phyloP scores from a whole-genome alignment of 2,888 invertebrate genomes.

The Leistus spinibarbis region DNA sequence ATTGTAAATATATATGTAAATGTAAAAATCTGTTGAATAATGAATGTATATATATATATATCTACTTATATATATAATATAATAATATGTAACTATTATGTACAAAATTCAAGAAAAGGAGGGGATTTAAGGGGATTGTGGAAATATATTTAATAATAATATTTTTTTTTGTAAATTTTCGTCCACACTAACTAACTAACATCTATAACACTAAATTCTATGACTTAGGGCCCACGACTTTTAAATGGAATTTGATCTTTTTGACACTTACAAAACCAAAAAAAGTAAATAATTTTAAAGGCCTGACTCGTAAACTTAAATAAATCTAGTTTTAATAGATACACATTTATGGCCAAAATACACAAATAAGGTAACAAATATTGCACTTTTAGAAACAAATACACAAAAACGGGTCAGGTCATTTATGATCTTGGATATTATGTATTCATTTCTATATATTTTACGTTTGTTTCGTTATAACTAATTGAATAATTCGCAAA shows the following conservation, averaged over 20 bases:
- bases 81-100: conserved; percentile 43
- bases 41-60: conserved; percentile 40
- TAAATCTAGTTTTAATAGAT: conserved; percentile 2
- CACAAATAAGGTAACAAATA: conserved; percentile 27
- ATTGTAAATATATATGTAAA: conserved; percentile 42
- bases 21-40: conserved; percentile 44
- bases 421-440: not conserved
- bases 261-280: conserved; percentile 30
- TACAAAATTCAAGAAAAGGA: conserved; percentile 39
- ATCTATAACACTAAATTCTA: conserved; percentile 41
- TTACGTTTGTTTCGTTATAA: not conserved
- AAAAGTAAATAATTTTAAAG: conserved; percentile 22
- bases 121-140: conserved; percentile 15
- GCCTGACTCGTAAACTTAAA: conserved; percentile 22
- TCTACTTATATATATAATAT: conserved; percentile 31
- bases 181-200: conserved; percentile 29
- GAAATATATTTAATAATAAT: conserved; percentile 18
- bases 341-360: conserved; percentile 24
- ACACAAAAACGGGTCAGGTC: not conserved
- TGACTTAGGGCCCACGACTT: conserved; percentile 48
- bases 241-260: conserved; percentile 46
- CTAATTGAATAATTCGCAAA: not conserved
- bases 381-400: conserved; percentile 22
- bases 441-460: not conserved
- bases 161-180: conserved; percentile 31